Conservation (phyloP, 2,113 vertebrate species). For the Cathartes aura region DNA sequence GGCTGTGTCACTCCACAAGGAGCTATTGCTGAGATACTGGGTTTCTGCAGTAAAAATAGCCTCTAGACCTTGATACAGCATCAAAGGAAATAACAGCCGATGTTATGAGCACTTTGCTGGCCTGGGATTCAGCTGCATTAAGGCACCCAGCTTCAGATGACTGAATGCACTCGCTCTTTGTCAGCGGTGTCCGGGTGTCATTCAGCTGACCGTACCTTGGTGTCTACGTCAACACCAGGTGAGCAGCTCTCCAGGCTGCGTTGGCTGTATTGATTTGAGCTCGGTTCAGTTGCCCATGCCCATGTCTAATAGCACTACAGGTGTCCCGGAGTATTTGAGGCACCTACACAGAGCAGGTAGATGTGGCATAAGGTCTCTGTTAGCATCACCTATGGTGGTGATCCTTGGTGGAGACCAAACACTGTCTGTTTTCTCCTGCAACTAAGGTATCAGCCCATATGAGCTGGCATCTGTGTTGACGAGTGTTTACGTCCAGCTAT, state of each 20-base stretch:
- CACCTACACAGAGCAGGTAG: neutral
- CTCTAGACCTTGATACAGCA: neutral
- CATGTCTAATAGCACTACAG: neutral
- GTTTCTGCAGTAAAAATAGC: neutral
- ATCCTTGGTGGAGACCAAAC: neutral
- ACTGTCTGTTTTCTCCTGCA: neutral
- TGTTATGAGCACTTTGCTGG: neutral
- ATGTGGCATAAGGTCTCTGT: fast-evolving
- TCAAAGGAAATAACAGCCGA: neutral
- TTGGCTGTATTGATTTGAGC: neutral
- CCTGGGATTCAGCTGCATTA: neutral
- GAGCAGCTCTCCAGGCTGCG: neutral
- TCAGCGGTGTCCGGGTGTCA: neutral
- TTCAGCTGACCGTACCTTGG: neutral
- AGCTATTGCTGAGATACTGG: neutral
- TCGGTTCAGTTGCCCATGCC: fast-evolving
- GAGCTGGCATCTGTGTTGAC: neutral
- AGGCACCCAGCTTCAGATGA: neutral
- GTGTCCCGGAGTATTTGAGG: neutral
- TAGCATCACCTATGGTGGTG: neutral
- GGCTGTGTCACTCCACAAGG: neutral
- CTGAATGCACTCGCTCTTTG: neutral
- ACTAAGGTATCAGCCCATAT: neutral
- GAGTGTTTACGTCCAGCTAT: neutral
- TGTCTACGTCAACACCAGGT: neutral